phyloP scores from a whole-genome alignment of 2,888 invertebrate species.

The Volucella bombylans region DNA sequence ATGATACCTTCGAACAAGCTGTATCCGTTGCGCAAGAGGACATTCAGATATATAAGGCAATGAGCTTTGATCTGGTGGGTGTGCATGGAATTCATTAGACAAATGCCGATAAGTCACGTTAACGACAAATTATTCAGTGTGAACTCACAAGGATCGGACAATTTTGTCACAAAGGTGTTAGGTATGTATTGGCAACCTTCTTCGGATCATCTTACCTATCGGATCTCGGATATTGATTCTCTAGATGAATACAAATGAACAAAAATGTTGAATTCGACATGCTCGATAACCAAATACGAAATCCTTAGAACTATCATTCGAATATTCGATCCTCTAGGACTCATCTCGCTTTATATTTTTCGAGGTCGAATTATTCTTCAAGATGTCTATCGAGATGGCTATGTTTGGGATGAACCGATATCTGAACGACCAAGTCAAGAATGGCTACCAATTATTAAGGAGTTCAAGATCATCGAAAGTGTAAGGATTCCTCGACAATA shows the following conservation, averaged over 20 bases:
- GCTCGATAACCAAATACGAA: conserved; percentile 5
- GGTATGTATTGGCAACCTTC: conserved; percentile 23
- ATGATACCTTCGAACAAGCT: no score
- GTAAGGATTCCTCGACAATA: no score
- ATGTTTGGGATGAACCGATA: conserved; percentile 22
- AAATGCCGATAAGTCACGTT: conserved; percentile 10
- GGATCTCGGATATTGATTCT: background rate
- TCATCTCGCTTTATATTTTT: no score
- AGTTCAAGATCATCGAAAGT: no score
- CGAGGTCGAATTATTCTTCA: conserved; percentile 24
- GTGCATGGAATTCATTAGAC: background rate
- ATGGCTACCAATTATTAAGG: no score
- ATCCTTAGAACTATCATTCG: no score
- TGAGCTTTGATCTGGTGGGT: no score
- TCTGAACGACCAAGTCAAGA: no score
- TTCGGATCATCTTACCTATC: conserved; percentile 5
- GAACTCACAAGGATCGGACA: background rate
- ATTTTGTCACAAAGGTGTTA: conserved; percentile 16
- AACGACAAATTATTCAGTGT: conserved; percentile 4
- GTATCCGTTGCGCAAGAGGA: no score
- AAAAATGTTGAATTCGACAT: background rate
- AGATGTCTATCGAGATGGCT: conserved; percentile 29
- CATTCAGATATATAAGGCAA: no score
- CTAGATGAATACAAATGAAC: no score
- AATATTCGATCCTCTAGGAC: conserved; percentile 26